phyloP scores from a whole-genome alignment of 2,797 vertebrate genomes.

The Carduelis carduelis region DNA sequence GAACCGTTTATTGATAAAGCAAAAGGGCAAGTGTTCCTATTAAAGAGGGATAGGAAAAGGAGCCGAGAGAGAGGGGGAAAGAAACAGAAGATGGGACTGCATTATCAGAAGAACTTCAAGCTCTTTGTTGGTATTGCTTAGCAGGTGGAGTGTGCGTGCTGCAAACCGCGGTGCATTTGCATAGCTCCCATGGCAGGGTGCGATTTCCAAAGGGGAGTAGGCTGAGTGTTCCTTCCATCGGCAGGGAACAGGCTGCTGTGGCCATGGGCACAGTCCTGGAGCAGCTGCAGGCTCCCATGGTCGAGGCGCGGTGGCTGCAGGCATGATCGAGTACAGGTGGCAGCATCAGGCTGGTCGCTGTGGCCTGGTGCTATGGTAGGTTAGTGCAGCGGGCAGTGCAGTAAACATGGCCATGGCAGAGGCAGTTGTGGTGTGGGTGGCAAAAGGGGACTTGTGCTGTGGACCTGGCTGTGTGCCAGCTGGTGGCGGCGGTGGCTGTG shows the following conservation, averaged over 20 bases:
- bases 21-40: not conserved
- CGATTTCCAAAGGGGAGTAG: not conserved
- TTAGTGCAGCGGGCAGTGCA: accelerated
- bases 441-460: not conserved
- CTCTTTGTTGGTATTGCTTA: not conserved
- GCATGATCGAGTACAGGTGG: not conserved
- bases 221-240: not conserved
- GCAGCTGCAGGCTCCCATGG: not conserved
- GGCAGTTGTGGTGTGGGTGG: not conserved
- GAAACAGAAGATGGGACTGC: not conserved
- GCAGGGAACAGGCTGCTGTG: not conserved
- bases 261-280: not conserved
- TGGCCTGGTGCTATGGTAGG: not conserved
- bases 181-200: accelerated
- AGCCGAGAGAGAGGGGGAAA: not conserved
- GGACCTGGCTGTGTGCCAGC: not conserved
- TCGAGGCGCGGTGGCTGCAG: accelerated
- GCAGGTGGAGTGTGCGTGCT: accelerated
- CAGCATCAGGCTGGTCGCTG: accelerated
- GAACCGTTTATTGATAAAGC: not conserved
- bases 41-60: not conserved
- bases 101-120: too few relatives aligned
- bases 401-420: accelerated
- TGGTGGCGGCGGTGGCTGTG: not conserved
- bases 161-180: not conserved